Evolutionary conservation across 2,113 vertebrate species (phyloP), one percentile per base, ranked within the genome.

Genomic region (Etheostoma spectabile): DNA sequence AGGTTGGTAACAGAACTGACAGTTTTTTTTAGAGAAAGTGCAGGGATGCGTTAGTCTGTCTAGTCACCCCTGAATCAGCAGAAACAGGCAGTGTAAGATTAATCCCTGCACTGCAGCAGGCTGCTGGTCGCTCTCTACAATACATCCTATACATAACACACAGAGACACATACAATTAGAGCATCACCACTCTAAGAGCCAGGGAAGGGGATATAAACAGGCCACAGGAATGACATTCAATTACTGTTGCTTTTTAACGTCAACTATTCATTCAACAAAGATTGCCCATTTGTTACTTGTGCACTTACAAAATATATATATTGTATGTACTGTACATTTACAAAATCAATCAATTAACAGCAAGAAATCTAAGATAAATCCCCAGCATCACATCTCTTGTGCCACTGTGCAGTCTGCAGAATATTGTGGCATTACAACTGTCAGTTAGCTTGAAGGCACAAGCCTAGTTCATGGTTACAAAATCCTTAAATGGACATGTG

Each of bases 61-160:
- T 33, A 35, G 49, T 85, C 75, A 71, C 59, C 77, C 48, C 77
- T 86, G 75, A 88, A 88, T 89, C 89, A 92, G 90, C 92, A 89
- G 64, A 80, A 86, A 80, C 49, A 71, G 62, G 21, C 63, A 61
- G 70, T 49, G 33, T 52, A 74, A 79, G 62, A 87, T 90, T 83
- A 87, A 91, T 89, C 68, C 69, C 74, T 76, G 74, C 75, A 74
- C 69, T 71, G 84, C 70, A 65, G 84, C 73, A 86, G 75, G 70
- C 79, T 78, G 60, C 51, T 46, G 24, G 33, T 67, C 63, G 81
- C 45, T 55, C 71, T 65, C 48, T 61, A 33, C 52, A 69, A 61
- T 8, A 69, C 30, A 63, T 68, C 38, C 61, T 73, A 64, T 83
- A 51, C 48, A 11, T 52, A 46, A 55, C 63, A 66, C 69, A 49